Base-by-base conservation (phyloP, 2,888 invertebrate species). In the Epistrophella euchroma region DNA sequence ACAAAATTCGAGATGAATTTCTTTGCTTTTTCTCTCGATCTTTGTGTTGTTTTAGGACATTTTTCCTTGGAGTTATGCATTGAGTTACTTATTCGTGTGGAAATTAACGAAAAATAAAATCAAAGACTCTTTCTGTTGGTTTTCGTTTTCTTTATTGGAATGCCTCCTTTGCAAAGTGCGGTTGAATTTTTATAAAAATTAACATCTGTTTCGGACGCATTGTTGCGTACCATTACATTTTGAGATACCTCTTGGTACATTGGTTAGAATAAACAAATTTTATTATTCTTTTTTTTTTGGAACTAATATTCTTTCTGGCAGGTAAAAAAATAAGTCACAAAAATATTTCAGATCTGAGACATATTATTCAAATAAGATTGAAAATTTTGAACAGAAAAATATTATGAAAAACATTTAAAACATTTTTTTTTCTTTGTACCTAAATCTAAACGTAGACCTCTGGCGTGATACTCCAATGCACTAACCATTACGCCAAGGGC, bases 41-140 rank as follows among this genome's bases (percentile, higher is more conserved):
- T 62, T 74, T 79, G n/a, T 76, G 74, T 79, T 84, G 84, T 84
- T 75, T 79, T 74, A 83, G 77, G 78, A 74, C 70, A 71, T 52
- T 75, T 71, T 52, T 82, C 37, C 19, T 45, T 22, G 2, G 22
- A 68, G n/a, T 22, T 50, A 35, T 60, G 60, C 13, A 64, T 74
- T 74, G 70, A 70, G 74, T 56, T 35, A 71, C 22, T 47, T 40
- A 66, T 74, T 84, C 74, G 25, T 64, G 83, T 45, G 45, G 60
- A 74, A 74, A 45, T 4, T 13, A 32, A 76, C 17, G 5, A 37
- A 45, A 32, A 47, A 73, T 43, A 32, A 47, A 79, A 64, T 15
- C 17, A 28, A 52, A 40, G 19, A 32, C 11, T 45, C n/a, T 35
- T 60, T 58, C 3, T 22, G 25, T 25, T 37, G 11, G 9, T 52